Evolutionary conservation across 2,797 vertebrate genomes (phyloP).

Genomic region (Brachymystax lenok): DNA sequence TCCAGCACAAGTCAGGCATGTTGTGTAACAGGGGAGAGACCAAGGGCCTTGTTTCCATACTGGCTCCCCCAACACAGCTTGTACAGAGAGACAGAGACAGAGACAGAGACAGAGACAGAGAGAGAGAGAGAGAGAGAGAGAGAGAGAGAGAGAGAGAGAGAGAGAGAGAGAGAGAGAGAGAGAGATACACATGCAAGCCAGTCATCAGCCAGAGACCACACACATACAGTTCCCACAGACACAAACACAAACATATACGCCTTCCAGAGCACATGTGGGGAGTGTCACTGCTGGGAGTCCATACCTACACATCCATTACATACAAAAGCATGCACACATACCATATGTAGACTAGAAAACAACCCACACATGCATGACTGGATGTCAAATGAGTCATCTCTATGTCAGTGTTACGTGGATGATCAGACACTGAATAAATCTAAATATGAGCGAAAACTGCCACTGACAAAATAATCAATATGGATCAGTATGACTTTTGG

Average conservation of each 20-base stretch:
- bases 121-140: neutral
- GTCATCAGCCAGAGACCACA: neutral
- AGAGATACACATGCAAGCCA: too few relatives aligned
- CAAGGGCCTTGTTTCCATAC: slow-evolving; percentile 34
- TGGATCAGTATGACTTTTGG: neutral
- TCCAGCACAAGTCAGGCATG: slow-evolving; percentile 70
- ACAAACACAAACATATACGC: neutral
- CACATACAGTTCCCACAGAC: neutral
- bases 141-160: too few relatives aligned
- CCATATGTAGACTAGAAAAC: slow-evolving; percentile 11
- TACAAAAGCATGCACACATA: neutral
- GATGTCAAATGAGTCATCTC: slow-evolving; percentile 12
- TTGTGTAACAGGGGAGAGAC: slow-evolving; percentile 64
- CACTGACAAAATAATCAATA: slow-evolving; percentile 1
- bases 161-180: too few relatives aligned
- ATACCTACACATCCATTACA: neutral
- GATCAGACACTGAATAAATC: neutral
- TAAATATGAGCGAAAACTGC: neutral
- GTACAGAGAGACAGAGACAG: neutral
- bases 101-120: slow-evolving; percentile 6
- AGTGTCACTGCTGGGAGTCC: neutral
- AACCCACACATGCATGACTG: slow-evolving; percentile 15
- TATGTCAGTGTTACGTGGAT: neutral
- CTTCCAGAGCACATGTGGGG: neutral
- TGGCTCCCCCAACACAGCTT: neutral